phyloP scores from a whole-genome alignment of 2,113 vertebrate species.

The Pithys albifrons region DNA sequence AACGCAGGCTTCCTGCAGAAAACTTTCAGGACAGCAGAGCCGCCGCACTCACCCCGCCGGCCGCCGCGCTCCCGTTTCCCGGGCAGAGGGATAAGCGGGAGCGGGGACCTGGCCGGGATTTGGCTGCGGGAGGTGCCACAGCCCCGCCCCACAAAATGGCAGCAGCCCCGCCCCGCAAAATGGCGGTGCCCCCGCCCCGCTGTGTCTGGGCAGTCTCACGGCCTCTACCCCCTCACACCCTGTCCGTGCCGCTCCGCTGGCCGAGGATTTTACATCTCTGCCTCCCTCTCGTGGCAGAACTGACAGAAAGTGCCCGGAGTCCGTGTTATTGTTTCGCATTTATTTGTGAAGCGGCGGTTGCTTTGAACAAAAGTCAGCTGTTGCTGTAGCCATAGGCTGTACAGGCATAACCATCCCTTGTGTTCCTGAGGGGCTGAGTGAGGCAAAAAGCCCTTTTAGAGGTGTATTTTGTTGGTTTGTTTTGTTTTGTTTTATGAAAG shows the following conservation, averaged over 20 bases:
- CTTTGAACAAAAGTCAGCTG: fast-evolving
- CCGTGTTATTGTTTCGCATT: fast-evolving
- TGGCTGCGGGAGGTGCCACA: fast-evolving
- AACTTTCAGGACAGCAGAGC: neutral
- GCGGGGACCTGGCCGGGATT: fast-evolving
- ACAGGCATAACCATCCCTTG: fast-evolving
- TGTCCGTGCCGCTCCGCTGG: fast-evolving
- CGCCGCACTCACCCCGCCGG: neutral
- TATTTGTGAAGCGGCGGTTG: neutral
- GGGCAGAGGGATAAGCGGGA: neutral
- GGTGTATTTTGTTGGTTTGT: too few species aligned
- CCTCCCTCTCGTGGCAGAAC: neutral
- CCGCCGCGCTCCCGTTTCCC: neutral
- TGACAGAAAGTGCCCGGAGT: fast-evolving
- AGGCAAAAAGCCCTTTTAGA: neutral
- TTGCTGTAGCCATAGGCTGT: fast-evolving
- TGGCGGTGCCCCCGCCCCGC: fast-evolving
- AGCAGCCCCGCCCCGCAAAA: fast-evolving
- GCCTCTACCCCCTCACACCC: too few species aligned
- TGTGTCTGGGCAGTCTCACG: too few species aligned
- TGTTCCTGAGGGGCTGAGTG: neutral
- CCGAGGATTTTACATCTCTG: fast-evolving
- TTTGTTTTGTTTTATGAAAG: neutral
- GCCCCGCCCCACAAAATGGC: fast-evolving
- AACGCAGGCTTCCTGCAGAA: neutral